phyloP scores from a whole-genome alignment of 2,113 vertebrate species.

The Thunnus thynnus region DNA sequence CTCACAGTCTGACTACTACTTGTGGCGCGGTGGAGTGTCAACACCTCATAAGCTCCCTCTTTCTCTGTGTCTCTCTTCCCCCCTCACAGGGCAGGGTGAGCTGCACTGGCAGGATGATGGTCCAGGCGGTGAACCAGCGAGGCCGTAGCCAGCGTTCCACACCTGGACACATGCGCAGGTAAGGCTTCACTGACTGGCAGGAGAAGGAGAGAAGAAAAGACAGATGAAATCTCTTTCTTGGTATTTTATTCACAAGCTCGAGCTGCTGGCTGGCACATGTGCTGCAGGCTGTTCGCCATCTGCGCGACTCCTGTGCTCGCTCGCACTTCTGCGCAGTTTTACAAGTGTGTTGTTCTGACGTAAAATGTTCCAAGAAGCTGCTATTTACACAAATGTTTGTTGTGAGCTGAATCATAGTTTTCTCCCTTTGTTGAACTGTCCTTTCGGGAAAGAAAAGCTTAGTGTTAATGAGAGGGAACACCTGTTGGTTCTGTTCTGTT shows the following conservation, averaged over 20 bases:
- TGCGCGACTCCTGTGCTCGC: constrained; percentile 26
- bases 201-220: not conserved
- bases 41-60: constrained; percentile 31
- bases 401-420: constrained; percentile 21
- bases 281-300: constrained; percentile 32
- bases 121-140: constrained; percentile 97
- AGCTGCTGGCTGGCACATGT: constrained; percentile 15
- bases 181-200: constrained; percentile 33
- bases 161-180: constrained; percentile 95
- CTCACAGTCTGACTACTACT: constrained; percentile 29
- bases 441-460: constrained; percentile 29
- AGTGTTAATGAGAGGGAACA: constrained; percentile 59
- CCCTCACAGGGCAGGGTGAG: constrained; percentile 90
- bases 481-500: constrained; percentile 48
- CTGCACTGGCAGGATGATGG: constrained; percentile 98
- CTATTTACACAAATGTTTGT: constrained; percentile 44
- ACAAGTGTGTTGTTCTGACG: not conserved
- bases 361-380: constrained; percentile 31
- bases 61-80: not conserved
- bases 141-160: constrained; percentile 92
- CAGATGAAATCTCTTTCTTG: not conserved
- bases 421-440: constrained; percentile 18
- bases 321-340: not conserved
- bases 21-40: constrained; percentile 15
- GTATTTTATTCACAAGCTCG: not conserved